phyloP scores from a whole-genome alignment of 64 coral and sea anemone genomes.

The Stylophora pistillata region DNA sequence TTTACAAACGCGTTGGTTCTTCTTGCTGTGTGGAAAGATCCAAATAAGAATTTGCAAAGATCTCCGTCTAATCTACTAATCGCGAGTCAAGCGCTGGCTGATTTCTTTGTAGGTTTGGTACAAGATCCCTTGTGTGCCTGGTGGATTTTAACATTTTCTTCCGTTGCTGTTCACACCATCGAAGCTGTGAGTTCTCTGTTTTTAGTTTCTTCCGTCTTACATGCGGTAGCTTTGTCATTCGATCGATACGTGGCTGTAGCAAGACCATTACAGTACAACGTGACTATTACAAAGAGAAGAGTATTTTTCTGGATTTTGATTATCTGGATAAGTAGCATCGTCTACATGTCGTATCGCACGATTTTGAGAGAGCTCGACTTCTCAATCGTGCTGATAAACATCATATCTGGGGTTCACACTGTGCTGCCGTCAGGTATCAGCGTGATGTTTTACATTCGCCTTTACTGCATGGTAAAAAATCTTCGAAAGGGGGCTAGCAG shows the following conservation, averaged over 20 bases:
- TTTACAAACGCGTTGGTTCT: constrained; percentile 50
- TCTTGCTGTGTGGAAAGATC: constrained; percentile 63
- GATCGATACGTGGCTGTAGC: constrained; percentile 70
- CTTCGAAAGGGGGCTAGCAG: constrained; percentile 34
- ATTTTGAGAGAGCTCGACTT: constrained; percentile 2
- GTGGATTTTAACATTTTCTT: constrained; percentile 81
- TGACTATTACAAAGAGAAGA: constrained; percentile 28
- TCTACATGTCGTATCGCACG: constrained; percentile 73
- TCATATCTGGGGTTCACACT: constrained; percentile 66
- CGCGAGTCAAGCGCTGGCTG: constrained; percentile 72
- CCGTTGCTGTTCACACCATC: constrained; percentile 14
- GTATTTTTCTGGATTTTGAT: not conserved
- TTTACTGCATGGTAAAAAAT: constrained; percentile 37
- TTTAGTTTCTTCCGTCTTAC: constrained; percentile 66
- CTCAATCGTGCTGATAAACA: constrained; percentile 15
- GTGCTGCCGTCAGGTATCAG: constrained; percentile 59
- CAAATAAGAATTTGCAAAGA: constrained; percentile 55
- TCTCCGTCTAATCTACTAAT: constrained; percentile 66
- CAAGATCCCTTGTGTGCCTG: constrained; percentile 61
- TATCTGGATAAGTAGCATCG: constrained; percentile 49
- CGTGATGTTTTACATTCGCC: constrained; percentile 54
- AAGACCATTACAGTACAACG: constrained; percentile 39
- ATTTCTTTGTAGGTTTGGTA: constrained; percentile 68
- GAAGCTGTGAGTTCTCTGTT: constrained; percentile 74
- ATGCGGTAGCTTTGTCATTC: constrained; percentile 55